Conservation (phyloP, 2,113 vertebrate genomes). For the Burhinus bistriatus region DNA sequence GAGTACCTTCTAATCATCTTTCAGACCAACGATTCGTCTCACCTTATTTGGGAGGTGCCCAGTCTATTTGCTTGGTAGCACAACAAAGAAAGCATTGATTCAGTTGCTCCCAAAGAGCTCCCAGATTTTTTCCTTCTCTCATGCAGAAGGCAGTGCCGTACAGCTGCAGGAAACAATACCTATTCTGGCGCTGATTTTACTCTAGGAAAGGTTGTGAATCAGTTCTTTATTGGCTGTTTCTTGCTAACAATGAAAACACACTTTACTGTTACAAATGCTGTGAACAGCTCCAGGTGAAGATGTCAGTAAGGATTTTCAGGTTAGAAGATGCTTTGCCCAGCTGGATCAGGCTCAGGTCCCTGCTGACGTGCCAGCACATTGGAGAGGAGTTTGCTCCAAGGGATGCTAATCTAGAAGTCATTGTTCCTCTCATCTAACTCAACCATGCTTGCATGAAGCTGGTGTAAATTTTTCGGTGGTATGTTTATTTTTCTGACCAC, state of each 20-base stretch:
- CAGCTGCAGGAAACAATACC: neutral
- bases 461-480: neutral
- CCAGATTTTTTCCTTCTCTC: neutral
- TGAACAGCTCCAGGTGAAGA: neutral
- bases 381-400: neutral
- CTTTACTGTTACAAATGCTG: neutral
- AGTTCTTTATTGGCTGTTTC: neutral
- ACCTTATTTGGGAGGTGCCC: neutral
- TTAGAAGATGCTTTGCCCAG: neutral
- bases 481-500: neutral
- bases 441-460: neutral
- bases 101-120: neutral
- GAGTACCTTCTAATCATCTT: neutral
- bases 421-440: neutral
- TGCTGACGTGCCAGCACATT: neutral
- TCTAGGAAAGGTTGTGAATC: neutral
- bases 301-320: neutral
- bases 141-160: neutral
- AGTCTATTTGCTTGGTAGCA: neutral
- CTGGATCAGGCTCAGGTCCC: neutral
- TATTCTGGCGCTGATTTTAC: neutral
- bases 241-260: neutral
- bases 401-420: neutral
- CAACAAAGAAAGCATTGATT: constrained; percentile 1
- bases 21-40: neutral